phyloP scores from a whole-genome alignment of 2,888 invertebrate species.

The Drosophila greeni region DNA sequence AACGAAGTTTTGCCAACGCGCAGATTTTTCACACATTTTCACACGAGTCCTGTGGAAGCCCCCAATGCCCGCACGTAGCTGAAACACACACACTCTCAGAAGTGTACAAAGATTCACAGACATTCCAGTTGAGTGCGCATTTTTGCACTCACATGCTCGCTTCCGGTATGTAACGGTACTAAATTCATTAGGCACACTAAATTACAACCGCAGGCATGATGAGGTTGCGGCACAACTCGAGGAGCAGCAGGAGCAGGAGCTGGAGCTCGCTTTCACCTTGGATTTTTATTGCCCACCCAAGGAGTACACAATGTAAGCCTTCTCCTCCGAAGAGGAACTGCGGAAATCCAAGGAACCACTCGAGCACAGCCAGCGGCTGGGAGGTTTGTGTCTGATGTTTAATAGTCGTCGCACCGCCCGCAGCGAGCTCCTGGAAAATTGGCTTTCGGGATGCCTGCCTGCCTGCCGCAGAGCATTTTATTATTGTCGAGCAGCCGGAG shows the following conservation, averaged over 20 bases:
- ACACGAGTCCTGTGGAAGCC: slow-evolving; percentile 10
- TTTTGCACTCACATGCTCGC: slow-evolving; percentile 67
- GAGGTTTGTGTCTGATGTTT: slow-evolving; percentile 46
- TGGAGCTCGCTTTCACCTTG: slow-evolving; percentile 21
- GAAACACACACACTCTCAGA: slow-evolving; percentile 8
- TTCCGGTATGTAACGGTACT: slow-evolving; percentile 71
- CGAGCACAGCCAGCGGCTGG: not conserved
- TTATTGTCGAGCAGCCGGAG: slow-evolving; percentile 52
- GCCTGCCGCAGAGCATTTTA: slow-evolving; percentile 54
- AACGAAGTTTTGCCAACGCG: slow-evolving; percentile 64
- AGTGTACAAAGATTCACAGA: slow-evolving; percentile 19
- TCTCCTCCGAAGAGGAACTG: slow-evolving; percentile 5
- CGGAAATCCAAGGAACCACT: slow-evolving; percentile 2
- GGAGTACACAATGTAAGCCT: slow-evolving; percentile 38
- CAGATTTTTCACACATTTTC: slow-evolving; percentile 66
- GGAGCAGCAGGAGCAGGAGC: not conserved
- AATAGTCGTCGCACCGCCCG: slow-evolving; percentile 65
- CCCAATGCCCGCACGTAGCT: slow-evolving; percentile 28
- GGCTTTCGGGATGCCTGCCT: slow-evolving; percentile 67
- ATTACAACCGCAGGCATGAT: slow-evolving; percentile 65
- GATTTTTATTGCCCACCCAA: slow-evolving; percentile 38
- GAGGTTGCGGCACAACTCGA: slow-evolving; percentile 25
- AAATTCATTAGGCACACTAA: slow-evolving; percentile 75
- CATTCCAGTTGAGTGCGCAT: slow-evolving; percentile 59
- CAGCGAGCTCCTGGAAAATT: slow-evolving; percentile 61